Base-by-base conservation (phyloP, 2,797 vertebrate species). In the Crax fasciolata region DNA sequence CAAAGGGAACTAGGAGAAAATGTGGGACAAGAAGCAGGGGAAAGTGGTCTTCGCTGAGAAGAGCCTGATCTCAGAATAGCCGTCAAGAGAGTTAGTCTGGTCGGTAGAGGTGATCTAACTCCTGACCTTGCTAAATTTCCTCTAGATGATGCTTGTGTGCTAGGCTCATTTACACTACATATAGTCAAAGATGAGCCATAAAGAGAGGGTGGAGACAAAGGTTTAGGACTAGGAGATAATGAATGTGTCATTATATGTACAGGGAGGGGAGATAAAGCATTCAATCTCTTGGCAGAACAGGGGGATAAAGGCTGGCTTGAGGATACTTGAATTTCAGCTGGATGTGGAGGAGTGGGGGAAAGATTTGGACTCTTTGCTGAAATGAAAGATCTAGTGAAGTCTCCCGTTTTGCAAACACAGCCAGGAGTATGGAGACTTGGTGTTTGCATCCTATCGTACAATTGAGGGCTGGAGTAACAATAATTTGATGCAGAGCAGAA, bases 51-150 rank as follows among this genome's bases (percentile, higher is more conserved):
- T 32, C 49, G 79, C 38, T 97, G 97, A 92, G 97, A 95, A 78
- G 95, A 96, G 6, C 95, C 99, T 91, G 99, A 99, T 91, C 98
- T 99, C 49, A 99, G 98, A 93, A 99, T 99, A 82, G 99, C 99
- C 6, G 99, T 99, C 89, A 99, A 98, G 39, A 99, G 98, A 71
- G 99, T 99, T 59, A 99, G 98, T 41, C 99, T 98, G 32, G 99
- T 99, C 86, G 99, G 98, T 58, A 98, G 93, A 49, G 97, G 97
- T 35, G 98, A 98, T 66, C 97, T 98, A 91, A 96, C 95, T 54
- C 98, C 97, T 41, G 96, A 77, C 54, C 84, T 97, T 4, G 83
- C 68, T 70, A 95, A 94, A 84, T 77, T 97, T 65, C 96, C 80
- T 76, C 92, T 96, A 12, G 98, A 97, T 15, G 98, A 98, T 73